A percentile compares a stretch with the other conserved stretches of the same genome.
These are phyloP conservation scores for Aurelia sp. DNA, from an alignment of 30 jellyfish, hydroid and myxozoan genomes.

Conservation along the genomic window DNA sequence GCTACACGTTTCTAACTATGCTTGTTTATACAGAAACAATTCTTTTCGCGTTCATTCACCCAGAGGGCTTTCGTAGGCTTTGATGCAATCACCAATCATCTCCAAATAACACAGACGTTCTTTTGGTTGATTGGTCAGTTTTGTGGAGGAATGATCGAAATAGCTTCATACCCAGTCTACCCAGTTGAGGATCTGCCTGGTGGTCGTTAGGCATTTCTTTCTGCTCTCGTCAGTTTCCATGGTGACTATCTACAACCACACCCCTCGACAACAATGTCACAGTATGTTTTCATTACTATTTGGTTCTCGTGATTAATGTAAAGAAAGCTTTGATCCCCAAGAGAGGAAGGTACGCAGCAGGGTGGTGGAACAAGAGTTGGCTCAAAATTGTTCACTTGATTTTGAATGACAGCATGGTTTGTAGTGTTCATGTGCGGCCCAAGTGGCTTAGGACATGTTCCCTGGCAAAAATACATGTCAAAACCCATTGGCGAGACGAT, in stretches of 20 bases:
- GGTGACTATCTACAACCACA: slow-evolving; percentile 87
- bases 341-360: slow-evolving; percentile 90
- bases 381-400: slow-evolving; percentile 76
- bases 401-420: slow-evolving; percentile 95
- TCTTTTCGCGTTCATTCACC: no score
- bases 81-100: no score
- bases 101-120: no score
- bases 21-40: no score
- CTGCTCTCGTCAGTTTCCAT: background rate
- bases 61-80: no score
- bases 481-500: slow-evolving; percentile 84
- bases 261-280: slow-evolving; percentile 80
- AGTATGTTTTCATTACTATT: slow-evolving; percentile 70
- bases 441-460: slow-evolving; percentile 91
- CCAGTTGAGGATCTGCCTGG: no score
- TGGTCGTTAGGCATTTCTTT: no score
- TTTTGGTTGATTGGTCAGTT: no score
- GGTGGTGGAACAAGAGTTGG: slow-evolving; percentile 86
- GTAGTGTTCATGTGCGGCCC: slow-evolving; percentile 93
- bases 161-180: no score
- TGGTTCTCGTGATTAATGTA: slow-evolving; percentile 55
- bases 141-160: no score
- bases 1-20: no score
- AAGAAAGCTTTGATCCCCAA: slow-evolving; percentile 74
- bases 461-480: slow-evolving; percentile 84